A percentile compares a stretch with the other conserved stretches of the same genome.
Evolutionary conservation across 2,888 invertebrate species (phyloP).

Genomic region (Xanthorhoe designata): DNA sequence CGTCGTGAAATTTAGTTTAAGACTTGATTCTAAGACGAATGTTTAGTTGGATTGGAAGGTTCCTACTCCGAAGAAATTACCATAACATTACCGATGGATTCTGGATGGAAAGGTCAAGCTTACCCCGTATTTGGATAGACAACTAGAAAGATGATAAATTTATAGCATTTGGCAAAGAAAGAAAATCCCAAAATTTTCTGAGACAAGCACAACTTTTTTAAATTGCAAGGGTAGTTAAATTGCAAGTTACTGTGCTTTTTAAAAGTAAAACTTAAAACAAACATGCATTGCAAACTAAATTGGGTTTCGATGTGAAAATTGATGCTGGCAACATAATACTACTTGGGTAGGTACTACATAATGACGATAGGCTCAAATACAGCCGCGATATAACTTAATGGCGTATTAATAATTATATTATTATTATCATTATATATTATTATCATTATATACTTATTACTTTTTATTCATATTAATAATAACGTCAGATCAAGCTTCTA

Average conservation of each 20-base stretch:
- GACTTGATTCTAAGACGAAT: not conserved
- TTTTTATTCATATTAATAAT: not conserved
- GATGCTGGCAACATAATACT: conserved; percentile 13
- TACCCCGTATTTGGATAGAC: too few relatives aligned
- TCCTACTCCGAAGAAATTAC: too few relatives aligned
- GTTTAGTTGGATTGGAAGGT: too few relatives aligned
- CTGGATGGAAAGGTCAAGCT: too few relatives aligned
- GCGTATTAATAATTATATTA: too few relatives aligned
- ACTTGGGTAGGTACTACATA: not conserved
- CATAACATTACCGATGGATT: too few relatives aligned
- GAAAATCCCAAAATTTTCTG: too few relatives aligned
- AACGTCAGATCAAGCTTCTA: not conserved
- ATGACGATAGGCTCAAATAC: not conserved
- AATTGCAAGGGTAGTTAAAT: not conserved
- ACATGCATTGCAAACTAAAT: conserved; percentile 24
- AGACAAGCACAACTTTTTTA: too few relatives aligned
- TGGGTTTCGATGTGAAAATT: conserved; percentile 1
- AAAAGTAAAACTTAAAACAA: conserved; percentile 10
- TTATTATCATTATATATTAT: too few relatives aligned
- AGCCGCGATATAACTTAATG: not conserved
- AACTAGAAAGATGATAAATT: too few relatives aligned
- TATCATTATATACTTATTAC: too few relatives aligned
- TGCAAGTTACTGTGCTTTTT: conserved; percentile 9
- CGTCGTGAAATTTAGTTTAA: conserved; percentile 2
- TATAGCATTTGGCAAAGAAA: too few relatives aligned